Evolutionary conservation across 2,113 vertebrate species (phyloP), one percentile per base, ranked within the genome.

Genomic region (Cettia cetti): DNA sequence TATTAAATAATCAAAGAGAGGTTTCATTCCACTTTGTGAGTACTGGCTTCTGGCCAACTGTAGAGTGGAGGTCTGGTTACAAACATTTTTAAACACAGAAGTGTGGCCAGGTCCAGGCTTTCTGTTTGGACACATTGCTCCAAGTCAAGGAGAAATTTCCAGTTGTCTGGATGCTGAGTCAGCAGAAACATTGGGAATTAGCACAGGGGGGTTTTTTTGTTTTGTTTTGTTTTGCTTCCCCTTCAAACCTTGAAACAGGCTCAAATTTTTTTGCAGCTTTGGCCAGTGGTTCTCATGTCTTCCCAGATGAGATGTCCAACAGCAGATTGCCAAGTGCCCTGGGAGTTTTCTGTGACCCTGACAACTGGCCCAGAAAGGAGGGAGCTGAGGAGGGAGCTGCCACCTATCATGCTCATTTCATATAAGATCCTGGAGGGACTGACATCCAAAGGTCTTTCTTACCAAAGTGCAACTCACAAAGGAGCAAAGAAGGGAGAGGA

Each of bases 141-240:
- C 52, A 33, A 60, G 56, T 68, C 72, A 84, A 93, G 61, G 69
- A 89, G 92, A 96, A 86, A 68, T 71, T 91, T 97, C 86, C 80
- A 92, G 83, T 94, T 90, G 72, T 82, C 89, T 92, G 49, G n/a
- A 77, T 88, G 79, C 71, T 95, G 95, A 94, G 68, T 94, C 95
- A 93, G 63, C 90, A 94, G 82, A 93, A 95, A 86, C 0, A 14
- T 24, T 78, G 60, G 40, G 82, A 66, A 78, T 89, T 72, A 86
- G 40, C 35, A 49, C 39, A 39, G 64, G 7, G 1, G n/a, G n/a
- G n/a, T n/a, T n/a, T 0, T 39, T 74, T 90, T 17, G 28, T 23
- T 50, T 57, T 52, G 10, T 52, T 79, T 75, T 91, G 5, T 80
- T 89, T 89, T 90, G 15, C 31, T 96, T 95, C 68, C 86, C 64